Base-by-base conservation (phyloP, 2,888 invertebrate genomes). In the Nymphalis urticae region DNA sequence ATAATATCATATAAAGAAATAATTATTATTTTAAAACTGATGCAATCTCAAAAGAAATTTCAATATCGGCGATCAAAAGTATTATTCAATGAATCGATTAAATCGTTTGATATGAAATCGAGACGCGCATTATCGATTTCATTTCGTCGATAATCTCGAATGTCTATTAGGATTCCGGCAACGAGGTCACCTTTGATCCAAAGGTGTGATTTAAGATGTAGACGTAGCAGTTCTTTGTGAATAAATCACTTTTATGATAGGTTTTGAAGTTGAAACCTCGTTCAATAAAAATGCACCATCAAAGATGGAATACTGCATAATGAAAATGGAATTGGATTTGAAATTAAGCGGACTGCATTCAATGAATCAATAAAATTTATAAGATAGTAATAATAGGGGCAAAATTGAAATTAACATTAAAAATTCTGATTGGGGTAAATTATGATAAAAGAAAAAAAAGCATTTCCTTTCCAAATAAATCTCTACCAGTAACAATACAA, bases 211-310 rank as follows among this genome's bases (percentile, higher is more conserved):
- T 70, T 68, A 72, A 72, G 70, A 72, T 68, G 67, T 54, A 64
- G 63, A 72, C 68, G 70, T 65, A 68, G 72, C 72, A 68, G 24
- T 63, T 68, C 72, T 72, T 72, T 72, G 72, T 72, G 72, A 70
- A 70, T 70, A 66, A 70, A 68, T 70, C 72, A 68, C 70, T 63
- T 64, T 61, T 59, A 62, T 50, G 61, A 64, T 71, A 60, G 62
- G 67, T 65, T 68, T 58, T 72, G 67, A 64, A 64, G 51, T 64
- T 19, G 47, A 66, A 66, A 48, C 69, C 42, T 67, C 66, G 54
- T 68, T 72, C 68, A 65, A 70, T 61, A 66, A 63, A 71, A 74
- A 60, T 66, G 51, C 53, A 64, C 53, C 48, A 47, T 58, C 36
- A 48, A 53, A 60, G 62, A 50, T 21, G 17, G 32, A 27, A 42